Percentiles rank a stretch among this genome's conserved stretches.
These are phyloP conservation scores for Phymatocera aterrima DNA, from an alignment of 2,888 invertebrate species.

Conservation along the genomic window DNA sequence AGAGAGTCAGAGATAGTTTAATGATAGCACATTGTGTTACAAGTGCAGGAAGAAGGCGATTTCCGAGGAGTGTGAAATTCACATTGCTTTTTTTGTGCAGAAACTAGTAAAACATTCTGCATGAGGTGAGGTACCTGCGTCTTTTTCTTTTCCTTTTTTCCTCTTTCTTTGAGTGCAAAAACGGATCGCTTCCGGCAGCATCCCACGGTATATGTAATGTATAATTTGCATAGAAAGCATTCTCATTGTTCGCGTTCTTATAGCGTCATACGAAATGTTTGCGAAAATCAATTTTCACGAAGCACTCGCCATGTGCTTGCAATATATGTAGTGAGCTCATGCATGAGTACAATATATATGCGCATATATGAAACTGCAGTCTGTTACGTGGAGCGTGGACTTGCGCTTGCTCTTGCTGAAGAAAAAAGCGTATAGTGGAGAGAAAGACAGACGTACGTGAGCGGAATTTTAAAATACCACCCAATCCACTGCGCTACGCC, in stretches of 20 bases:
- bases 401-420: neutral
- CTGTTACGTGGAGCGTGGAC: slow-evolving; percentile 8
- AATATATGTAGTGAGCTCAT: neutral
- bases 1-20: too few species aligned
- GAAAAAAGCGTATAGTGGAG: neutral
- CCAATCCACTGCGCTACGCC: neutral
- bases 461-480: slow-evolving; percentile 15
- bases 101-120: neutral
- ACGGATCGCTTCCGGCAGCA: neutral
- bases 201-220: neutral
- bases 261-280: neutral
- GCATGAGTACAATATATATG: neutral
- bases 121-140: neutral
- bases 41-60: too few species aligned
- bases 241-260: neutral
- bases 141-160: too few species aligned
- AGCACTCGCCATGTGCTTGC: neutral
- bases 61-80: too few species aligned
- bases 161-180: slow-evolving; percentile 7
- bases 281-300: slow-evolving; percentile 22
- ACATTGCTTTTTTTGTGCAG: neutral
- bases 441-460: slow-evolving; percentile 11
- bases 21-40: too few species aligned
- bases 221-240: neutral
- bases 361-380: slow-evolving; percentile 8